Percentiles rank a stretch among this genome's conserved stretches.
These are phyloP conservation scores for Hemibagrus guttatus DNA, from an alignment of 2,797 vertebrate genomes.

Conservation along the genomic window DNA sequence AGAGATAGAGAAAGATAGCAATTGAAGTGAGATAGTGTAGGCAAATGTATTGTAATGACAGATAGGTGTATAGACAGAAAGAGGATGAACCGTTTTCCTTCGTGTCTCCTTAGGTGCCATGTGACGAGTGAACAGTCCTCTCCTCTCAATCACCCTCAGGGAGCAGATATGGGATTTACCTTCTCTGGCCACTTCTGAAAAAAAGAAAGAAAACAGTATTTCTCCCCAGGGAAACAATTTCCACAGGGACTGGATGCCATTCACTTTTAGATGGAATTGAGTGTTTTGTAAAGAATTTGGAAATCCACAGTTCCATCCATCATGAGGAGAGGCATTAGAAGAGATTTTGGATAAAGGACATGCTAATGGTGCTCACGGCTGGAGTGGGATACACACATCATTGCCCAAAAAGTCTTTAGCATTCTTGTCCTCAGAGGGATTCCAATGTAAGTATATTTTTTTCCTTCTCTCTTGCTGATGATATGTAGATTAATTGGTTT, in stretches of 20 bases:
- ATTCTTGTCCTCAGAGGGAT: conserved; percentile 59
- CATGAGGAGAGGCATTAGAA: conserved; percentile 62
- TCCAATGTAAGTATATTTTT: conserved; percentile 59
- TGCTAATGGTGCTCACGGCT: conserved; percentile 64
- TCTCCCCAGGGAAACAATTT: conserved; percentile 56
- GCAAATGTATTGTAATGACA: conserved; percentile 4
- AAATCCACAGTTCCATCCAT: conserved; percentile 60
- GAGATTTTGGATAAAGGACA: conserved; percentile 55
- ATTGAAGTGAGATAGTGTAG: conserved; percentile 4
- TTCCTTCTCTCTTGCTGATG: not conserved
- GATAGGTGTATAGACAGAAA: conserved; percentile 32
- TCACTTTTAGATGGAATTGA: conserved; percentile 74
- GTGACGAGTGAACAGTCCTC: conserved; percentile 63
- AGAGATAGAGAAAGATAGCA: conserved; percentile 42
- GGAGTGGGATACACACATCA: conserved; percentile 44
- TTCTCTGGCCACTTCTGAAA: conserved; percentile 65
- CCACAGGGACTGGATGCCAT: conserved; percentile 73
- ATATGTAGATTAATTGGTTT: not conserved
- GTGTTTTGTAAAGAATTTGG: conserved; percentile 27
- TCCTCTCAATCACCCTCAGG: conserved; percentile 56
- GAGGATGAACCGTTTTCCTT: conserved; percentile 61
- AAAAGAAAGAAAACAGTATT: conserved; percentile 43
- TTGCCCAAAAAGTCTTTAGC: conserved; percentile 28
- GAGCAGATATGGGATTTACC: conserved; percentile 75
- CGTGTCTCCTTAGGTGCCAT: conserved; percentile 75